A percentile compares a stretch with the other conserved stretches of the same genome.
Evolutionary conservation across 30 jellyfish, hydroid and myxozoan genomes (phyloP).

Genomic region (Chironex yamaguchii): DNA sequence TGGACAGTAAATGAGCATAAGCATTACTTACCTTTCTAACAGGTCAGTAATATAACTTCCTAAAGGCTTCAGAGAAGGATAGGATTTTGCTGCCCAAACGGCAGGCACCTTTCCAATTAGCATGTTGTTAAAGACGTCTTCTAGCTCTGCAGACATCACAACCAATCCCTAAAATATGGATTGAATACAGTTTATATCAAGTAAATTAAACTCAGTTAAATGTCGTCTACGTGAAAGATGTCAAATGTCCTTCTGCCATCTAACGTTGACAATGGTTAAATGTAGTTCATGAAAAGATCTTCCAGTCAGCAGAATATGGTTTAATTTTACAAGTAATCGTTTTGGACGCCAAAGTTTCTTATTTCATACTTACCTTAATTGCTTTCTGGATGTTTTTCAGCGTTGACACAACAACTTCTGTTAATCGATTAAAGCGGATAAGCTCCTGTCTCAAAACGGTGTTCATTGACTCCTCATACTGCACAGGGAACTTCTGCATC

Average conservation of each 20-base stretch:
- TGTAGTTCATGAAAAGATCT: too few relatives aligned
- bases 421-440: conserved; percentile 89
- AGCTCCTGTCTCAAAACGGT: conserved; percentile 95
- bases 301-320: too few relatives aligned
- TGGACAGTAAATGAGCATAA: too few relatives aligned
- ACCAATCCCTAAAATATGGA: conserved; percentile 75
- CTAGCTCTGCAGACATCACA: conserved; percentile 89
- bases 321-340: too few relatives aligned
- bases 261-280: too few relatives aligned
- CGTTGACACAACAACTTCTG: conserved; percentile 89
- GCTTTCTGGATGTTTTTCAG: conserved; percentile 89
- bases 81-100: conserved; percentile 98
- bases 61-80: conserved; percentile 93
- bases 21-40: conserved; percentile 84
- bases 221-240: background rate
- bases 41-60: conserved; percentile 95
- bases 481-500: conserved; percentile 91
- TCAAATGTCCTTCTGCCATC: too few relatives aligned
- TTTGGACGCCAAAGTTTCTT: too few relatives aligned
- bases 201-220: background rate
- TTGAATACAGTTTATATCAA: too few relatives aligned
- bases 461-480: conserved; percentile 93
- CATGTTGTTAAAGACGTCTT: conserved; percentile 91
- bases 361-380: conserved; percentile 91
- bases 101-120: conserved; percentile 95